These are phyloP conservation scores for Ophioninae sp. DNA, from an alignment of 2,888 invertebrate species.

Conservation along the genomic window DNA sequence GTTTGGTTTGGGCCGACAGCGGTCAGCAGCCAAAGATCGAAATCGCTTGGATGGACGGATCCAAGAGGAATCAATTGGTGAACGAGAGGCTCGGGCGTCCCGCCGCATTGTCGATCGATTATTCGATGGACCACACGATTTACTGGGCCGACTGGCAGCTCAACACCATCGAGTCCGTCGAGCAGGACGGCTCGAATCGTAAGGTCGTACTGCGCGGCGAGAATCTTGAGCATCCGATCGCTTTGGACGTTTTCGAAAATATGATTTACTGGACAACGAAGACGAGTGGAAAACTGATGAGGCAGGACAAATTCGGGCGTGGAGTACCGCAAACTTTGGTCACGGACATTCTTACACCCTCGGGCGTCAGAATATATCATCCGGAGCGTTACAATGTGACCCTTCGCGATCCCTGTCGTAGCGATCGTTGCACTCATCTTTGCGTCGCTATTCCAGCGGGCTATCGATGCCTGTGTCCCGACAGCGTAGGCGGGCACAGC, in stretches of 20 bases:
- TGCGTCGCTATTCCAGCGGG: slow-evolving; percentile 95
- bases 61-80: slow-evolving; percentile 90
- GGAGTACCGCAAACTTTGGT: slow-evolving; percentile 93
- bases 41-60: slow-evolving; percentile 98
- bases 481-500: slow-evolving; percentile 82
- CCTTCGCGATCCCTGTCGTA: slow-evolving; percentile 86
- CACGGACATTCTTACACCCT: slow-evolving; percentile 92
- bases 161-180: slow-evolving; percentile 93
- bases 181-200: slow-evolving; percentile 90
- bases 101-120: slow-evolving; percentile 94
- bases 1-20: slow-evolving; percentile 97
- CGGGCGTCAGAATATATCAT: slow-evolving; percentile 94
- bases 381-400: slow-evolving; percentile 91
- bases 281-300: slow-evolving; percentile 92
- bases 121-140: slow-evolving; percentile 92
- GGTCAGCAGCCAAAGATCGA: slow-evolving; percentile 96
- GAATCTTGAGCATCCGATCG: slow-evolving; percentile 89
- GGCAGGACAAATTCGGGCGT: slow-evolving; percentile 98
- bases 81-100: slow-evolving; percentile 93
- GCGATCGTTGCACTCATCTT: slow-evolving; percentile 93
- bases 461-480: slow-evolving; percentile 95
- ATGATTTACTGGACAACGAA: slow-evolving; percentile 96
- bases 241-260: slow-evolving; percentile 96
- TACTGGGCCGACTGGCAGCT: slow-evolving; percentile 98
- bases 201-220: slow-evolving; percentile 89